Percentiles rank a stretch among this genome's conserved stretches.
Evolutionary conservation across 2,797 vertebrate genomes (phyloP).

Genomic region (Mionectes olivaceus): DNA sequence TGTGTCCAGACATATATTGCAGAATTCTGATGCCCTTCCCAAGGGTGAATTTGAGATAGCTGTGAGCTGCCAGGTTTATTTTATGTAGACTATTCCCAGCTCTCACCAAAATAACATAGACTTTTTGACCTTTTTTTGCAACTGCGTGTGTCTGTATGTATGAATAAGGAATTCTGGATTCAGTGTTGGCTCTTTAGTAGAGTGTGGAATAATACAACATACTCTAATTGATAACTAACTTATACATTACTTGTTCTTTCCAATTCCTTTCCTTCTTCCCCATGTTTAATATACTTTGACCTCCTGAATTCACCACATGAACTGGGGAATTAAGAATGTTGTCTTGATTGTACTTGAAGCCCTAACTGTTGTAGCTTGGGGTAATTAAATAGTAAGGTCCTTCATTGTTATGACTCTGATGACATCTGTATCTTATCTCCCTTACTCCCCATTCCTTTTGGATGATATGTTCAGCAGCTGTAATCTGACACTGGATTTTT

Average conservation of each 20-base stretch:
- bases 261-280: background rate
- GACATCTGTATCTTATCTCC: background rate
- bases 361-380: background rate
- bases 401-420: background rate
- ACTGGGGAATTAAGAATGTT: background rate
- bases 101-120: background rate
- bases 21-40: constrained; percentile 8
- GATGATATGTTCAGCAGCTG: background rate
- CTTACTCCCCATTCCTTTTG: background rate
- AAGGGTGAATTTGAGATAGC: background rate
- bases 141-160: background rate
- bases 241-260: background rate
- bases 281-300: background rate
- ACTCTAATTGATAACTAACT: background rate
- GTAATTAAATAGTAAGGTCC: background rate
- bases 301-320: background rate
- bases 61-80: constrained; percentile 8
- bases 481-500: background rate
- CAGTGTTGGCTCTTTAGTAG: background rate
- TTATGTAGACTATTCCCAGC: background rate
- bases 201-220: background rate
- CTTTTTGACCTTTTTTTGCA: background rate
- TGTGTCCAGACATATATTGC: background rate
- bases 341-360: background rate
- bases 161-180: background rate